Conservation (phyloP, 2,113 vertebrate species). For the Abramis brama region DNA sequence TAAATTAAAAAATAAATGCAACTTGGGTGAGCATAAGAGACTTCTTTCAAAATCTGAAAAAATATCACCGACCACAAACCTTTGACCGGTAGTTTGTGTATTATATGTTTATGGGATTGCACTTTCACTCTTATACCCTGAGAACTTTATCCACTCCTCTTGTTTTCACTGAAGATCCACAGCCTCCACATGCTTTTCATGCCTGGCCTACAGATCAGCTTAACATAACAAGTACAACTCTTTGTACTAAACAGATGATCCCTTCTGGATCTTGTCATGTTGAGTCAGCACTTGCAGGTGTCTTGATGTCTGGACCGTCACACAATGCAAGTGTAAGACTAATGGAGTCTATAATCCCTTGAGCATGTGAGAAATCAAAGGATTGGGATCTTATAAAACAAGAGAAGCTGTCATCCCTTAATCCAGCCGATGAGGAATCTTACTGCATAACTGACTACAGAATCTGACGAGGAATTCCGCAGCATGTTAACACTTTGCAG, state of each 20-base stretch:
- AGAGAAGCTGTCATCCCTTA: conserved; percentile 37
- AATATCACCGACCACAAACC: too few relatives aligned
- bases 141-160: background rate
- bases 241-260: conserved; percentile 24
- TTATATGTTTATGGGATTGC: background rate
- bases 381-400: background rate
- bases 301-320: conserved; percentile 14
- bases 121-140: background rate
- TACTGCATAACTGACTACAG: background rate
- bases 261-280: background rate
- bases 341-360: conserved; percentile 16
- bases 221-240: background rate
- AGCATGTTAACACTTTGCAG: background rate
- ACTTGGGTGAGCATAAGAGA: too few relatives aligned
- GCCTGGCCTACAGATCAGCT: conserved; percentile 8
- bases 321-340: background rate
- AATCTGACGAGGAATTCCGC: background rate
- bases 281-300: conserved; percentile 33
- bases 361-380: conserved; percentile 14
- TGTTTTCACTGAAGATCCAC: background rate
- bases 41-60: too few relatives aligned
- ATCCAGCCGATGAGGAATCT: background rate
- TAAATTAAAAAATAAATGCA: too few relatives aligned
- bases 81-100: background rate
- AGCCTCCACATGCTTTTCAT: conserved; percentile 27